Percentiles rank a stretch among this genome's conserved stretches.
Conservation (phyloP, 2,113 vertebrate genomes). For the Helogale parvula region DNA sequence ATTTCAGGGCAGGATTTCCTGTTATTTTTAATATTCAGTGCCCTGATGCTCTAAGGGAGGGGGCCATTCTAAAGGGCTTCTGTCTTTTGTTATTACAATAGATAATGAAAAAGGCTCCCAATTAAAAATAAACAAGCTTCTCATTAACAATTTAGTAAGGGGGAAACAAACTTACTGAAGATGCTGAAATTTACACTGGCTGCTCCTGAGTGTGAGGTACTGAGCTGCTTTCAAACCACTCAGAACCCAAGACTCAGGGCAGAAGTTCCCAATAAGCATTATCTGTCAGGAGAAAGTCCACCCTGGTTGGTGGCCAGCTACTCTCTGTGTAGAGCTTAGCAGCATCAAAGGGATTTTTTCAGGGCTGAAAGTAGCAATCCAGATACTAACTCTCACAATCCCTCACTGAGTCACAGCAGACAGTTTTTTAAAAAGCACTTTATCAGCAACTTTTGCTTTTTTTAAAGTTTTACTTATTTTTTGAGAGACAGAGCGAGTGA, state of each 20-base stretch:
- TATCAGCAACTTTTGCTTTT: background rate
- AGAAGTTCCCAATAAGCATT: background rate
- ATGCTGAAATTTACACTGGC: conserved; percentile 11
- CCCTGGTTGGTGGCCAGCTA: background rate
- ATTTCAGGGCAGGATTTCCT: background rate
- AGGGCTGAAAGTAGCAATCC: background rate
- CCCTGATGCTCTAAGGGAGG: background rate
- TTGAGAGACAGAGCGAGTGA: too few species aligned
- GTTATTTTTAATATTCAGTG: conserved; percentile 31
- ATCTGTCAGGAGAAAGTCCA: background rate
- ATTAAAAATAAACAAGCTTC: conserved; percentile 45
- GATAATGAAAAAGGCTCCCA: conserved; percentile 24
- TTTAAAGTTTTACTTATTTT: background rate
- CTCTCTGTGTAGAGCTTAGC: background rate
- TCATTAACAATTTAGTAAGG: conserved; percentile 24
- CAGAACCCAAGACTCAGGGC: background rate
- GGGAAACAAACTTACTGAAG: background rate
- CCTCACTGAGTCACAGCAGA: background rate
- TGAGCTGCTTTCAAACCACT: background rate
- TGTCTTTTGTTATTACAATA: background rate
- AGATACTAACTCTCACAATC: background rate
- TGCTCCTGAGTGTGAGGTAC: background rate
- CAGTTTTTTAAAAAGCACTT: background rate
- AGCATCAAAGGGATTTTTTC: background rate
- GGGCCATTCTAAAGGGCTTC: background rate